These are phyloP conservation scores for Matsumurasca onukii DNA, from an alignment of 1,140 invertebrate species.

Conservation along the genomic window DNA sequence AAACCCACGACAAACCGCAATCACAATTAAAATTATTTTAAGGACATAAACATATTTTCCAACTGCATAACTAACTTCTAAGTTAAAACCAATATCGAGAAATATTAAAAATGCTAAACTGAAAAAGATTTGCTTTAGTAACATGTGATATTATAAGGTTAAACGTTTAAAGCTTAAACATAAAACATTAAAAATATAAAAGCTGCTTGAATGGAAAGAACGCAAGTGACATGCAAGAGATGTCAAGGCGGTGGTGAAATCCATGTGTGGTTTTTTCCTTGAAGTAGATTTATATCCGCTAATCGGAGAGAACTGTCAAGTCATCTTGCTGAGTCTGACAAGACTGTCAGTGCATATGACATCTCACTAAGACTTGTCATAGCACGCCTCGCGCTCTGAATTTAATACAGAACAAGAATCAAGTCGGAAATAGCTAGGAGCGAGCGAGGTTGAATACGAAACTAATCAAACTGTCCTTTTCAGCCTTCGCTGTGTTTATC, in stretches of 20 bases:
- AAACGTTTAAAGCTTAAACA: no score
- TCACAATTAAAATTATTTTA: no score
- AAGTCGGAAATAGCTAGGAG: constrained; percentile 7
- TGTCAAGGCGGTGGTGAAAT: neutral
- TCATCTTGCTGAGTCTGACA: neutral
- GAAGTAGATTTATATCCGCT: constrained; percentile 8
- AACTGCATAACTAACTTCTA: no score
- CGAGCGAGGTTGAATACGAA: neutral
- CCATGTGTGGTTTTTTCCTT: constrained; percentile 1
- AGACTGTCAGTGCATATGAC: constrained; percentile 18
- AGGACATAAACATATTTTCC: no score
- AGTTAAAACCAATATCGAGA: no score
- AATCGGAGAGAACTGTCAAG: constrained; percentile 18
- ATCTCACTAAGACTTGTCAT: constrained; percentile 26
- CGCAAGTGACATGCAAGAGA: no score
- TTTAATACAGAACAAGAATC: constrained; percentile 26
- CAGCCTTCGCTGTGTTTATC: neutral
- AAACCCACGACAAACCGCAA: no score
- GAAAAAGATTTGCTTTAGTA: no score
- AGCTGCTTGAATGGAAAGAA: no score
- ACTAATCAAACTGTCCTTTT: constrained; percentile 24
- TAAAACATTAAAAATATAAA: no score
- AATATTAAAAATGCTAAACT: no score
- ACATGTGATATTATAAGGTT: no score
- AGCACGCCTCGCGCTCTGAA: constrained; percentile 16